Evolutionary conservation across 2,113 vertebrate genomes (phyloP), one percentile per base, ranked within the genome.

Genomic region (Vidua chalybeata): DNA sequence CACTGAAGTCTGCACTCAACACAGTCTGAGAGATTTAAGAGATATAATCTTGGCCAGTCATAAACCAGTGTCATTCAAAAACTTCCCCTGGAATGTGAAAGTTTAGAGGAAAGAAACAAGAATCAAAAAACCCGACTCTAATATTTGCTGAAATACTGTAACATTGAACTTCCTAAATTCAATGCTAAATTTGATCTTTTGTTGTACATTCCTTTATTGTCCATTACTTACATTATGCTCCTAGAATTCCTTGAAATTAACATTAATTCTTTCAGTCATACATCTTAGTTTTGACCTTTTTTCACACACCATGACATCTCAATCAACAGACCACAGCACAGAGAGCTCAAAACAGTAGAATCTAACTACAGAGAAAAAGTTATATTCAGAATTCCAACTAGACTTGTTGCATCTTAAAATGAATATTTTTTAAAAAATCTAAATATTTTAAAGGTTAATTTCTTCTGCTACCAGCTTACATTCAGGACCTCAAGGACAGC

Each of bases 251-350:
- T 51, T 68, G 7, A 74, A 63, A 68, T 4, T 9, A 30, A 61
- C 49, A 54, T 46, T n/a, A 89, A 73, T 84, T 83, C 52, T 77
- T 79, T 90, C 56, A 78, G 62, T 83, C 51, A 61, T 15, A 85
- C 83, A 61, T 75, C 71, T 88, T 71, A 78, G 81, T 92, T 94
- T 93, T 84, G 59, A 94, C 59, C 52, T 90, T 94, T 81, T 66
- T 61, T 87, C 62, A 51, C 35, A 84, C 30, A 58, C 9, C 21
- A 16, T 46, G 73, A 80, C 81, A 91, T 86, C 83, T 96, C 75
- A 87, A 87, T 51, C 71, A 91, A 56, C 2, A 58, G 80, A 94
- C 48, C 49, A 96, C 20, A 83, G 62, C 73, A 82, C 18, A 88
- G 6, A 80, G 56, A 97, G 72, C 49, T 84, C 2, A 0, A 31